These are phyloP conservation scores for Picathartes gymnocephalus DNA, from an alignment of 2,113 vertebrate species.

Conservation along the genomic window DNA sequence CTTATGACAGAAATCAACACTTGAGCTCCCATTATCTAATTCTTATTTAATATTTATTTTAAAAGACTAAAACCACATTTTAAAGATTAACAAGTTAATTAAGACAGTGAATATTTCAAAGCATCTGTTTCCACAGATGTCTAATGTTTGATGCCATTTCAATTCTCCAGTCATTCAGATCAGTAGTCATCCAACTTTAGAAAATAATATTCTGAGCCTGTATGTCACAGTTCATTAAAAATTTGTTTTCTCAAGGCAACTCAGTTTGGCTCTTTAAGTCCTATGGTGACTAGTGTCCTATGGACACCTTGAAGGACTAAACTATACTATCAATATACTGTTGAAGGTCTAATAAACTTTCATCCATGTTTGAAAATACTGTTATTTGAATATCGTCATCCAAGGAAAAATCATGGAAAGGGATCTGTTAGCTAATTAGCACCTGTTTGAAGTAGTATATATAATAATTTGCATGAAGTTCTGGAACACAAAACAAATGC, in stretches of 20 bases:
- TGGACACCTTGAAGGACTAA: background rate
- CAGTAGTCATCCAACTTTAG: background rate
- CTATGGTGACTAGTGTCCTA: background rate
- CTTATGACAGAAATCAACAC: background rate
- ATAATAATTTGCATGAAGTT: background rate
- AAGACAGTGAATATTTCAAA: background rate
- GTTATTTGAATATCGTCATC: background rate
- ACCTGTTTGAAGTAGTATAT: background rate
- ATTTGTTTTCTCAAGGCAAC: background rate
- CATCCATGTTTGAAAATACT: background rate
- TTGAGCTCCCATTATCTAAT: background rate
- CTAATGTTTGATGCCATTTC: background rate
- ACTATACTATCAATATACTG: background rate
- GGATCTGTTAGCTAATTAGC: background rate
- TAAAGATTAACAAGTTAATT: background rate
- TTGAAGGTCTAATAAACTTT: background rate
- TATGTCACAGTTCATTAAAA: background rate
- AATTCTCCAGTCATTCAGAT: background rate
- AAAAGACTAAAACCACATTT: background rate
- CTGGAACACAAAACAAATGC: background rate
- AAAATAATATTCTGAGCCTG: background rate
- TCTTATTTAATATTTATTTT: background rate
- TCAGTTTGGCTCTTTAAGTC: background rate
- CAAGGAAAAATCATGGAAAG: background rate
- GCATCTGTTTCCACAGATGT: background rate